These are phyloP conservation scores for Eristalis tenax DNA, from an alignment of 2,888 invertebrate genomes.

Conservation along the genomic window DNA sequence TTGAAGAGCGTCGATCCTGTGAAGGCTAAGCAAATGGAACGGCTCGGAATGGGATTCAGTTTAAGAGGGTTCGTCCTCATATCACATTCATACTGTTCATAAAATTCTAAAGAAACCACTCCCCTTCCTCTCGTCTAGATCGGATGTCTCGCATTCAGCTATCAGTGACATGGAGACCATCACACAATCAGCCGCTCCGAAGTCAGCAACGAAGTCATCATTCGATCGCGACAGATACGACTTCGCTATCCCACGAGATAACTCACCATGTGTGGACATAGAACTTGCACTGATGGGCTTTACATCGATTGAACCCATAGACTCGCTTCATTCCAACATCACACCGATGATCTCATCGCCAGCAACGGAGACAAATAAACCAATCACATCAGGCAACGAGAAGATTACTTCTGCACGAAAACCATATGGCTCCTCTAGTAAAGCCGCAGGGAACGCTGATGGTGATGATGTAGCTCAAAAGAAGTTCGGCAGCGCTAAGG, in stretches of 20 bases:
- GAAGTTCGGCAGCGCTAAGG: constrained; percentile 98
- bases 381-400: constrained; percentile 67
- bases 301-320: constrained; percentile 80
- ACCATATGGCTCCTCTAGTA: constrained; percentile 60
- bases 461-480: constrained; percentile 91
- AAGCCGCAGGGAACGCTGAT: constrained; percentile 23
- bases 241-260: constrained; percentile 27
- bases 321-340: constrained; percentile 78
- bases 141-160: constrained; percentile 91
- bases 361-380: constrained; percentile 26
- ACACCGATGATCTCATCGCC: constrained; percentile 79
- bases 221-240: constrained; percentile 76
- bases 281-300: constrained; percentile 80
- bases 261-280: constrained; percentile 76
- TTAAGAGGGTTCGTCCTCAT: constrained; percentile 75
- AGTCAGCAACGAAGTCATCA: constrained; percentile 72
- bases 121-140: constrained; percentile 66
- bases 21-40: constrained; percentile 93
- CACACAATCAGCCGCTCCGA: constrained; percentile 87
- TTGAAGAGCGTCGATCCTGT: constrained; percentile 88
- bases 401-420: constrained; percentile 58
- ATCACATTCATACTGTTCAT: not conserved
- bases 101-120: not conserved
- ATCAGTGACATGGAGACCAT: constrained; percentile 94
- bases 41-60: constrained; percentile 94